Evolutionary conservation across 2,888 invertebrate species (phyloP).

Genomic region (Troides helena): DNA sequence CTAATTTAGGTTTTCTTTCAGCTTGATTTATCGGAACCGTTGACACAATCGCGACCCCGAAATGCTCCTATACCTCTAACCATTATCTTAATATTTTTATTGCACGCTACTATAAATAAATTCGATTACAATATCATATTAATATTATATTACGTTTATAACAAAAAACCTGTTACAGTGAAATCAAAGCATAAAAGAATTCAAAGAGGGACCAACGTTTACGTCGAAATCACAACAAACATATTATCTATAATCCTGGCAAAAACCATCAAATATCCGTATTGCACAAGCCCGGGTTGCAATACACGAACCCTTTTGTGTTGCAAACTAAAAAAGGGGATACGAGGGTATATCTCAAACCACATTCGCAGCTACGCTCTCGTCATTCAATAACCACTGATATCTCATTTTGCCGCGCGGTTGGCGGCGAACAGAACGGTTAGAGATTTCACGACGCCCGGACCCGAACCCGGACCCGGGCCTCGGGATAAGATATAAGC

Average conservation of each 20-base stretch:
- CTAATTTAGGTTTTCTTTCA: slow-evolving; percentile 26
- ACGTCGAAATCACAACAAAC: slow-evolving; percentile 31
- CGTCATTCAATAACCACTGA: slow-evolving; percentile 76
- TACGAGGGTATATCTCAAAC: slow-evolving; percentile 46
- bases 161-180: too few relatives aligned
- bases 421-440: slow-evolving; percentile 59
- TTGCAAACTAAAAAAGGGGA: slow-evolving; percentile 41
- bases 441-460: slow-evolving; percentile 53
- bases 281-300: slow-evolving; percentile 45
- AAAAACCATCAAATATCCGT: slow-evolving; percentile 44
- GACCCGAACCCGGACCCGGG: slow-evolving; percentile 34
- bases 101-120: slow-evolving; percentile 24
- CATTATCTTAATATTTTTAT: slow-evolving; percentile 29
- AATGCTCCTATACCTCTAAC: slow-evolving; percentile 14
- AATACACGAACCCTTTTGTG: slow-evolving; percentile 47
- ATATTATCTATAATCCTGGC: slow-evolving; percentile 52
- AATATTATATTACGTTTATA: too few relatives aligned
- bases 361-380: slow-evolving; percentile 53
- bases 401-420: slow-evolving; percentile 75
- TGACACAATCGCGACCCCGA: slow-evolving; percentile 18
- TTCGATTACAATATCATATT: background rate
- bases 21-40: slow-evolving; percentile 19
- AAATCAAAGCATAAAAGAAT: too few relatives aligned
- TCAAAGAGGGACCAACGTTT: slow-evolving; percentile 32
- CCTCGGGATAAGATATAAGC: slow-evolving; percentile 43